Conservation (phyloP, 2,113 vertebrate genomes). For the Urocitellus parryii region DNA sequence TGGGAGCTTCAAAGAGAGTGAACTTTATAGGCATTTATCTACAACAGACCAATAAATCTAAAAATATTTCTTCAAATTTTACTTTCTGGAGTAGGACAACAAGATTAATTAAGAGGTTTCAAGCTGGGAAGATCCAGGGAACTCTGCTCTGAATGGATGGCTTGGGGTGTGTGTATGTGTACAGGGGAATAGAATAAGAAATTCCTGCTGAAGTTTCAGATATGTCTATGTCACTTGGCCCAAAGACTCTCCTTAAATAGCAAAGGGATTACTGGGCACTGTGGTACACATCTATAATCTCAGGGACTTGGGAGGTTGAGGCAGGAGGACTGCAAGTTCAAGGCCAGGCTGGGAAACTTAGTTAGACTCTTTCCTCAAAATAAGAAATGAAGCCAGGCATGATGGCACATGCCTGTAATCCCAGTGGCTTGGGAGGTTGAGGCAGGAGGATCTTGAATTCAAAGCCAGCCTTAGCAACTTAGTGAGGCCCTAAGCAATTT, state of each 20-base stretch:
- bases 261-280: too few species aligned
- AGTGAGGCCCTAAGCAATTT: too few species aligned
- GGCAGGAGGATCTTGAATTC: too few species aligned
- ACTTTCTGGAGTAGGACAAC: background rate
- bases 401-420: too few species aligned
- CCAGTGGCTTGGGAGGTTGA: too few species aligned
- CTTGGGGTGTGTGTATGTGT: background rate
- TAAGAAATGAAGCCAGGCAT: too few species aligned
- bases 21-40: background rate
- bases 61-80: slow-evolving; percentile 40
- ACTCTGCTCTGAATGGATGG: background rate
- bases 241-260: background rate
- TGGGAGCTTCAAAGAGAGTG: background rate
- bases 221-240: background rate
- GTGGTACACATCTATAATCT: too few species aligned
- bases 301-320: too few species aligned
- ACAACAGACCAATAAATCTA: background rate
- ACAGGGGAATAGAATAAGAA: background rate
- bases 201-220: background rate
- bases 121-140: background rate
- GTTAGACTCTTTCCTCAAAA: too few species aligned
- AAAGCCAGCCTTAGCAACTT: too few species aligned
- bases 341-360: too few species aligned
- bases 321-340: too few species aligned
- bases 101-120: background rate